Evolutionary conservation across 2,113 vertebrate genomes (phyloP), one percentile per base, ranked within the genome.

Genomic region (Cephalopterus ornatus): DNA sequence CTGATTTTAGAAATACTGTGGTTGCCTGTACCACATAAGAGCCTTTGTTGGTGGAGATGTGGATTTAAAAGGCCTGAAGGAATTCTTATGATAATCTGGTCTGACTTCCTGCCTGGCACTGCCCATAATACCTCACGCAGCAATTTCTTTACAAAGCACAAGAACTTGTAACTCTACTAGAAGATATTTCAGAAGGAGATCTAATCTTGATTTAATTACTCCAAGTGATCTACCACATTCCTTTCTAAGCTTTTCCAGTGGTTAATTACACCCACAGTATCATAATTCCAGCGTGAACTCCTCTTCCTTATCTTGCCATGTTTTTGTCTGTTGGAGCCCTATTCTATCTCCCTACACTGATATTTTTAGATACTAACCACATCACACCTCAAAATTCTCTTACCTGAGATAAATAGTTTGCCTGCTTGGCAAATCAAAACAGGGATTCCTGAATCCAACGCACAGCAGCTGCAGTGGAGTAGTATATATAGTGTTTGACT

Each of bases 131-230:
- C 90, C 82, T 94, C 79, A 96, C 15, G 12, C 90, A 95, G 82
- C 68, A 81, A 78, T 93, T 96, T 92, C 88, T 96, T 67, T 88
- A 88, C 71, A 90, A 94, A 96, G 93, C 92, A 70, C 79, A 77
- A 95, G 88, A 97, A 96, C 93, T 96, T 90, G 92, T 94, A 96
- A 47, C 56, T 96, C 92, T 91, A 68, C 68, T 84, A 92, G 73
- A 58, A 88, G 83, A 86, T 80, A 94, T 77, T 92, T 94, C 92
- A 96, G 85, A 92, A 93, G 61, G 50, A 94, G 92, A 97, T 94
- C 52, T 95, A 96, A 95, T 94, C 95, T 96, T 77, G 78, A 74
- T 71, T 96, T 97, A 96, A 97, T 97, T 96, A 96, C 82, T 90
- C 85, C 62, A 44, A 93, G 72, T 65, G 85, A 97, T 93, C 95